Evolutionary conservation across 2,888 invertebrate species (phyloP).

Genomic region (Congeria kusceri): DNA sequence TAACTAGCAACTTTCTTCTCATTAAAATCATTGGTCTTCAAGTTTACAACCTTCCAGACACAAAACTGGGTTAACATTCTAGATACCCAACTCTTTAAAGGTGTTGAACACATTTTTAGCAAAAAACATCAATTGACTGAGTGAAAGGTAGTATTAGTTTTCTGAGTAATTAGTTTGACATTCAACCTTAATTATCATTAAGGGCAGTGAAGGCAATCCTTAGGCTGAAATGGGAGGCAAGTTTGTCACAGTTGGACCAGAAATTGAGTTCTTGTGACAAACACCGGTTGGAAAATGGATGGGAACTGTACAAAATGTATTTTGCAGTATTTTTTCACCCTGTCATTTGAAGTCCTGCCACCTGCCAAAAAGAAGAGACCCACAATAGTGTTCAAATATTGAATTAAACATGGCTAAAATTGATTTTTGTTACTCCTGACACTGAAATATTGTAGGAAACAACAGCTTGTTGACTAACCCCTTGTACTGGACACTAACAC

Average conservation of each 20-base stretch:
- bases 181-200: slow-evolving; percentile 32
- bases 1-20: too few relatives aligned
- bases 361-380: slow-evolving; percentile 24
- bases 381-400: slow-evolving; percentile 52
- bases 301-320: not conserved
- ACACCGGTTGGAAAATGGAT: not conserved
- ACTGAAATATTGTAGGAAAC: slow-evolving; percentile 41
- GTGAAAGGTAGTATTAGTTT: slow-evolving; percentile 16
- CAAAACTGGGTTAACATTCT: too few relatives aligned
- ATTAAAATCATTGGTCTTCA: too few relatives aligned
- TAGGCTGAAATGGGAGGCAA: not conserved
- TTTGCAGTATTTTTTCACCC: slow-evolving; percentile 8
- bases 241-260: not conserved
- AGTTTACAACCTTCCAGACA: too few relatives aligned
- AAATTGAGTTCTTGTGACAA: not conserved
- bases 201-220: slow-evolving; percentile 12
- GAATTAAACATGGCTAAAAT: slow-evolving; percentile 44
- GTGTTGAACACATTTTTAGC: not conserved
- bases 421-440: slow-evolving; percentile 40
- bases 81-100: slow-evolving; percentile 8
- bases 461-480: slow-evolving; percentile 26
- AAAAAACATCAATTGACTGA: slow-evolving; percentile 19
- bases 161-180: slow-evolving; percentile 27
- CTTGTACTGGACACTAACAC: slow-evolving; percentile 26
- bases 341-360: slow-evolving; percentile 28